phyloP scores from a whole-genome alignment of 2,113 vertebrate genomes.

The Pterocles burchelli region DNA sequence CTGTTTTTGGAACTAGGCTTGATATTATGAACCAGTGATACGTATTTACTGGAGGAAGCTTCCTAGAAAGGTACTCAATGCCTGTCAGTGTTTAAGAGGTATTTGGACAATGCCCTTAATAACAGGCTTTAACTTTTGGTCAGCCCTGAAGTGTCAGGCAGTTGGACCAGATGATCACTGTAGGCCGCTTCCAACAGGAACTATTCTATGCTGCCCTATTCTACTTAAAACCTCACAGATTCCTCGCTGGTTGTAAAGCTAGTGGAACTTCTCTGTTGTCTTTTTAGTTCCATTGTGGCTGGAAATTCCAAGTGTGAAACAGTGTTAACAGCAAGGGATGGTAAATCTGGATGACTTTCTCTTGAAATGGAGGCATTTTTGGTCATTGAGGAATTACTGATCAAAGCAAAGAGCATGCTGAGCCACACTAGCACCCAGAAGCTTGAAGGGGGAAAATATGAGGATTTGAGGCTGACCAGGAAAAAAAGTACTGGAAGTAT shows the following conservation, averaged over 20 bases:
- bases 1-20: background rate
- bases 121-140: background rate
- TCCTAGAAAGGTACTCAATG: background rate
- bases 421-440: background rate
- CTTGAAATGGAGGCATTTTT: background rate
- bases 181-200: background rate
- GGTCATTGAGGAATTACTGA: background rate
- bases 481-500: background rate
- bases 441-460: background rate
- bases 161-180: background rate
- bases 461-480: background rate
- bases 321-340: background rate
- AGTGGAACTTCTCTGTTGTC: background rate
- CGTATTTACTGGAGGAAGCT: background rate
- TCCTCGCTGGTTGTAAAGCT: background rate
- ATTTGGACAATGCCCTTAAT: background rate
- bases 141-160: background rate
- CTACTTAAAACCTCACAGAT: background rate
- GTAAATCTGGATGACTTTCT: background rate
- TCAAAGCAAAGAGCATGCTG: background rate
- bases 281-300: background rate
- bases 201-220: background rate
- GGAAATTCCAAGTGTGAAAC: background rate
- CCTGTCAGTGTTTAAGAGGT: background rate
- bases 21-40: background rate